Conservation (phyloP, 2,888 invertebrate genomes). For the Corythucha ciliata region DNA sequence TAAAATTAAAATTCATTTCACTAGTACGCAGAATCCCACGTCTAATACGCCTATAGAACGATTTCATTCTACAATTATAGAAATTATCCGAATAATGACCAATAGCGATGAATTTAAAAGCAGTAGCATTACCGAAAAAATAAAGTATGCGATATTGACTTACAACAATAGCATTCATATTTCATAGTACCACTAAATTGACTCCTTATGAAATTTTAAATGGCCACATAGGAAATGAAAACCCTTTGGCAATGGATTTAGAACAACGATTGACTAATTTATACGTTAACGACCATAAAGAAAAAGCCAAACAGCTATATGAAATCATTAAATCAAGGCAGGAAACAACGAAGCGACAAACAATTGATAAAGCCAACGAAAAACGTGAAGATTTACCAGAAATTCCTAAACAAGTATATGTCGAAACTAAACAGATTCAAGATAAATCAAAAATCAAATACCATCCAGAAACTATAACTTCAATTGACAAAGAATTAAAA, state of each 20-base stretch:
- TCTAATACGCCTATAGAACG: slow-evolving; percentile 10
- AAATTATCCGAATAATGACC: slow-evolving; percentile 17
- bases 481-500: neutral
- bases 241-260: neutral
- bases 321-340: neutral
- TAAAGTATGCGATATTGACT: slow-evolving; percentile 15
- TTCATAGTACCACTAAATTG: neutral
- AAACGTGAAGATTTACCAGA: slow-evolving; percentile 2
- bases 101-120: slow-evolving; percentile 3
- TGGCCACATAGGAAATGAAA: neutral
- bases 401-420: neutral
- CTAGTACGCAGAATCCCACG: slow-evolving; percentile 12
- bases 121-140: slow-evolving; percentile 1
- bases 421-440: slow-evolving; percentile 8
- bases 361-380: neutral
- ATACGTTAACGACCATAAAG: slow-evolving; percentile 6
- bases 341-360: neutral
- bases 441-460: slow-evolving; percentile 3
- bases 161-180: slow-evolving; percentile 20
- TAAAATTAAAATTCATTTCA: slow-evolving; percentile 21
- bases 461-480: neutral
- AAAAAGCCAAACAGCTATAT: neutral
- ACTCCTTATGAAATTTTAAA: slow-evolving; percentile 9
- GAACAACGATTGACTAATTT: slow-evolving; percentile 3
- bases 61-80: slow-evolving; percentile 18